Conservation (phyloP, 92 coral and sea anemone genomes). For the Paragorgia papillata region DNA sequence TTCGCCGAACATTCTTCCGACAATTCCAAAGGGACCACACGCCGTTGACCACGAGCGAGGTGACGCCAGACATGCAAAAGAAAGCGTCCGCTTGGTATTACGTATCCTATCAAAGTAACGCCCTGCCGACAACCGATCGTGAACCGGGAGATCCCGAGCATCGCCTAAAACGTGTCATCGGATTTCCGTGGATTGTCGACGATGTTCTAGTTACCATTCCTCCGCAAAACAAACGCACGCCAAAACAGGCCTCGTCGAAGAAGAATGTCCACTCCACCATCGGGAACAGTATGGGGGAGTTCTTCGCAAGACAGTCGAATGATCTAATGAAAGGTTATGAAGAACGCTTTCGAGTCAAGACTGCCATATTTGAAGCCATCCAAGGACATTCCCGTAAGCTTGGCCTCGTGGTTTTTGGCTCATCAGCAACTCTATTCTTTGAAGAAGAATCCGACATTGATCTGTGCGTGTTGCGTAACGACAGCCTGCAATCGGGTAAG, state of each 20-base stretch:
- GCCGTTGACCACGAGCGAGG: constrained; percentile 64
- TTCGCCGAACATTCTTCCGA: constrained; percentile 68
- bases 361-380: constrained; percentile 41
- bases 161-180: constrained; percentile 14
- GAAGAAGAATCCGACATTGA: constrained; percentile 90
- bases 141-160: constrained; percentile 16
- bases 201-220: constrained; percentile 32
- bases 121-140: background rate
- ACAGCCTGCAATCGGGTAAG: background rate
- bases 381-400: constrained; percentile 21
- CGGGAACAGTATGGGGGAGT: constrained; percentile 54
- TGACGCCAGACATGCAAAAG: constrained; percentile 58
- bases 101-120: constrained; percentile 60
- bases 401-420: constrained; percentile 77
- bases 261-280: constrained; percentile 33
- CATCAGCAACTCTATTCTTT: constrained; percentile 84
- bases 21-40: constrained; percentile 78
- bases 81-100: constrained; percentile 97
- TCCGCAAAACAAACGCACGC: background rate
- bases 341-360: constrained; percentile 59
- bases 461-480: constrained; percentile 65
- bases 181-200: constrained; percentile 40
- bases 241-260: background rate
- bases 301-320: constrained; percentile 53
- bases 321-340: constrained; percentile 57